phyloP scores from a whole-genome alignment of 2,113 vertebrate genomes.

The Chlorodrepanis virens region DNA sequence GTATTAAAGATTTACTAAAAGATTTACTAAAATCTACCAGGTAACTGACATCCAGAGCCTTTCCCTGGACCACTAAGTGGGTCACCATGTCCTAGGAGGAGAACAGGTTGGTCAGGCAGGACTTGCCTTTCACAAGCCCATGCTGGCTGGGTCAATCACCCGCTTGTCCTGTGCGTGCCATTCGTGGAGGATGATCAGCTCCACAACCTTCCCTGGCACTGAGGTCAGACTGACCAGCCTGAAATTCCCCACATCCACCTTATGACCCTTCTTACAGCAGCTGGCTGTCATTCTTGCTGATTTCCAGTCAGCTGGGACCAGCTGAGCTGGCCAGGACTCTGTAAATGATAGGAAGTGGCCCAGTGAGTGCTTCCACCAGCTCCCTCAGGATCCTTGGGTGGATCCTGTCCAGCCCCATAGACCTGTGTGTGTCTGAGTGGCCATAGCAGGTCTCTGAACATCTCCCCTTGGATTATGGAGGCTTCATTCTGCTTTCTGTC shows the following conservation, averaged over 20 bases:
- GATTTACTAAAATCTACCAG: background rate
- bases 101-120: background rate
- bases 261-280: background rate
- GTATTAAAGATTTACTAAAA: background rate
- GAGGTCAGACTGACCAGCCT: background rate
- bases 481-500: background rate
- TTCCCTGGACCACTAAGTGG: background rate
- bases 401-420: background rate
- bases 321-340: background rate
- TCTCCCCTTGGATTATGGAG: background rate
- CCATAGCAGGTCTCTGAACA: background rate
- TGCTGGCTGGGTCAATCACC: background rate
- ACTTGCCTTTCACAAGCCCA: background rate
- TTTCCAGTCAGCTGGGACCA: background rate
- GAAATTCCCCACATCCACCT: background rate
- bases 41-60: background rate
- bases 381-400: too few species aligned
- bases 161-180: background rate
- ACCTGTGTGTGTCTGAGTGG: background rate
- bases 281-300: background rate
- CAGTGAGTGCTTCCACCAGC: background rate
- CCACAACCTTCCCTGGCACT: background rate
- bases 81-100: background rate
- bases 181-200: background rate
- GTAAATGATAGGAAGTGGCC: background rate